Percentiles rank a stretch among this genome's conserved stretches.
These are phyloP conservation scores for Drosophila neocordata DNA, from an alignment of 1,140 invertebrate species.

Conservation along the genomic window DNA sequence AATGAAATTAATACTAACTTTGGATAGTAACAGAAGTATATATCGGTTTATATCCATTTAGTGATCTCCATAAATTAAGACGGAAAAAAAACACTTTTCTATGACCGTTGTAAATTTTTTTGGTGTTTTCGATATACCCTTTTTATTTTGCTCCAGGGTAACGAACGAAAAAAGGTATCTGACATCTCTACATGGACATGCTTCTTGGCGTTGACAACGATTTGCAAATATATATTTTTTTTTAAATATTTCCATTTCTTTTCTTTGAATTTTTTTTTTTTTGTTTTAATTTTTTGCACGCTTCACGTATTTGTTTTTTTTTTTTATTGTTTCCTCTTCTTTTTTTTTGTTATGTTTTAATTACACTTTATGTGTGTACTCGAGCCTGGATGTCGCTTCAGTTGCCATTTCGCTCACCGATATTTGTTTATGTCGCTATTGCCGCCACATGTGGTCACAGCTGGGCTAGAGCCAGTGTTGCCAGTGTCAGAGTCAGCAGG, in stretches of 20 bases:
- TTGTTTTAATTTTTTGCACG: conserved; percentile 23
- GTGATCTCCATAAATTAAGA: no score
- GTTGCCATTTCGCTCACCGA: conserved; percentile 23
- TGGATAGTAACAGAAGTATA: neutral
- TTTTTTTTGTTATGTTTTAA: conserved; percentile 73
- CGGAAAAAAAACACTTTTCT: no score
- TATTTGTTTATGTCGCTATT: conserved; percentile 35
- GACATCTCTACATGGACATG: conserved; percentile 39
- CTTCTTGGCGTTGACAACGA: conserved; percentile 44
- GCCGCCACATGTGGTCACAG: conserved; percentile 59
- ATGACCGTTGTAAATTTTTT: no score
- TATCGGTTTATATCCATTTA: no score
- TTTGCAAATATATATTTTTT: conserved; percentile 29
- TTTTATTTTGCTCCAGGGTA: neutral
- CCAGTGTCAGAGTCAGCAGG: conserved; percentile 52
- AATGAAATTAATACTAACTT: neutral
- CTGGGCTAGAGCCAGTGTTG: conserved; percentile 53
- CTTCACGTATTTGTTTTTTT: conserved; percentile 20
- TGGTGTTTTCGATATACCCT: neutral
- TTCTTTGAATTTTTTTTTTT: conserved; percentile 22
- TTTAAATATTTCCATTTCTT: neutral
- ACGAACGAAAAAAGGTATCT: neutral
- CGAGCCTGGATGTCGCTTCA: conserved; percentile 15
- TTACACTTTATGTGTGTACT: conserved; percentile 50
- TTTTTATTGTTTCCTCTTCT: conserved; percentile 33